Conservation (phyloP, 64 coral and sea anemone species). For the Acropora tenuis region DNA sequence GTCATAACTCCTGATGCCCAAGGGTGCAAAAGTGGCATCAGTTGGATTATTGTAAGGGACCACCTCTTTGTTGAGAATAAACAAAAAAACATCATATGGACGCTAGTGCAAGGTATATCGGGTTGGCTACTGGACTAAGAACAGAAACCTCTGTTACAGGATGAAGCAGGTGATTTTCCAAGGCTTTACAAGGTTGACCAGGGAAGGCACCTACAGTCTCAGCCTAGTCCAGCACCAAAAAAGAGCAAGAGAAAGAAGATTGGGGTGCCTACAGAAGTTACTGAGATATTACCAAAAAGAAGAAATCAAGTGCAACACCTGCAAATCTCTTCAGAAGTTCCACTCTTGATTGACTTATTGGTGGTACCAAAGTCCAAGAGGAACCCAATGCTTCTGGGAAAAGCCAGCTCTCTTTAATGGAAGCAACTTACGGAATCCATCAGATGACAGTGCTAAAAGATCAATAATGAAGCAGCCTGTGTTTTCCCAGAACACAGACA, state of each 20-base stretch:
- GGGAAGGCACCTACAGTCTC: slow-evolving; percentile 1
- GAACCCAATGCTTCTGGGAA: slow-evolving; percentile 12
- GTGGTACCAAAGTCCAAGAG: not conserved
- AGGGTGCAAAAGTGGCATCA: no score
- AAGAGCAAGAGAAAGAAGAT: slow-evolving; percentile 2
- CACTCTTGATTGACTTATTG: not conserved
- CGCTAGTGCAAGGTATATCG: no score
- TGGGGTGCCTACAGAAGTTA: not conserved
- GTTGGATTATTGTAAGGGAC: no score
- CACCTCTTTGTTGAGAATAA: no score
- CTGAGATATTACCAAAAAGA: slow-evolving; percentile 2
- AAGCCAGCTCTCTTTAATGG: not conserved
- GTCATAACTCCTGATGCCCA: no score
- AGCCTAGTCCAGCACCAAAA: not conserved
- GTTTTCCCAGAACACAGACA: slow-evolving; percentile 42
- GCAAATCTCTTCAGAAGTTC: not conserved
- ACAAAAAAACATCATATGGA: no score
- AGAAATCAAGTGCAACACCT: slow-evolving; percentile 10
- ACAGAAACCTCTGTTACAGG: not conserved
- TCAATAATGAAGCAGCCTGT: slow-evolving; percentile 25
- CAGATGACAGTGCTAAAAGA: slow-evolving; percentile 20
- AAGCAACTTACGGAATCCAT: slow-evolving; percentile 2
- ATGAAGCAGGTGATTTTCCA: not conserved
- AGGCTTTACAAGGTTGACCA: not conserved
- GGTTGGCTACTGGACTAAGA: no score